These are phyloP conservation scores for Pantherophis alleghaniensis DNA, from an alignment of 2,797 vertebrate genomes.

Conservation along the genomic window DNA sequence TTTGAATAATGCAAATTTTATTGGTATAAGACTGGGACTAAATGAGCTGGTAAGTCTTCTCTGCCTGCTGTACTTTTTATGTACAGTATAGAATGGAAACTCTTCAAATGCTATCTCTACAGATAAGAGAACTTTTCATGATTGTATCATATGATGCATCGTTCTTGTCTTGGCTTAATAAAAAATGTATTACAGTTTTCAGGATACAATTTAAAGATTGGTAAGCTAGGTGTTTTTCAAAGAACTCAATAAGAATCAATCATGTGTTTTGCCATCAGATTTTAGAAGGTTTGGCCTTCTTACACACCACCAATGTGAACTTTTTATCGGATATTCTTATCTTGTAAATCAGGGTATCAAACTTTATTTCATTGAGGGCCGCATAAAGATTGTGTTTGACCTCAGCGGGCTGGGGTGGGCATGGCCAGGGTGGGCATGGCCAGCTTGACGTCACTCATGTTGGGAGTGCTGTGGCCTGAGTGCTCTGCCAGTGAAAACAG, in stretches of 20 bases:
- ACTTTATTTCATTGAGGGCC: too few species aligned
- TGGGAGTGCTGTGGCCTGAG: too few species aligned
- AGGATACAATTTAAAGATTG: background rate
- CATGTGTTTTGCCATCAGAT: background rate
- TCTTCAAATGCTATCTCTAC: background rate
- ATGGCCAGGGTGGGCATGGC: too few species aligned
- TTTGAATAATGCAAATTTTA: conserved; percentile 82
- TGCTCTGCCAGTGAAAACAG: too few species aligned
- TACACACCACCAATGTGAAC: background rate
- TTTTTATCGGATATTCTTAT: background rate
- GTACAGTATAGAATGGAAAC: background rate
- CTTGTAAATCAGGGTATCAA: background rate
- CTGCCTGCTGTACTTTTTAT: background rate
- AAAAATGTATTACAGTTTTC: background rate
- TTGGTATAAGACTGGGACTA: conserved; percentile 75
- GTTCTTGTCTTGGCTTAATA: background rate
- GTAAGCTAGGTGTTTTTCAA: background rate
- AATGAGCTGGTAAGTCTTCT: conserved; percentile 70
- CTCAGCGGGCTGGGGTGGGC: too few species aligned
- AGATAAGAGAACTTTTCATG: background rate
- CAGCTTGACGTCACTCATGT: too few species aligned
- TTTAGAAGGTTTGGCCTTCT: background rate
- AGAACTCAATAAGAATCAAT: background rate
- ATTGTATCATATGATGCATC: background rate
- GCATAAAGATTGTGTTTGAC: too few species aligned